Evolutionary conservation across 2,888 invertebrate species (phyloP).

Genomic region (Nemotelus nigrinus): DNA sequence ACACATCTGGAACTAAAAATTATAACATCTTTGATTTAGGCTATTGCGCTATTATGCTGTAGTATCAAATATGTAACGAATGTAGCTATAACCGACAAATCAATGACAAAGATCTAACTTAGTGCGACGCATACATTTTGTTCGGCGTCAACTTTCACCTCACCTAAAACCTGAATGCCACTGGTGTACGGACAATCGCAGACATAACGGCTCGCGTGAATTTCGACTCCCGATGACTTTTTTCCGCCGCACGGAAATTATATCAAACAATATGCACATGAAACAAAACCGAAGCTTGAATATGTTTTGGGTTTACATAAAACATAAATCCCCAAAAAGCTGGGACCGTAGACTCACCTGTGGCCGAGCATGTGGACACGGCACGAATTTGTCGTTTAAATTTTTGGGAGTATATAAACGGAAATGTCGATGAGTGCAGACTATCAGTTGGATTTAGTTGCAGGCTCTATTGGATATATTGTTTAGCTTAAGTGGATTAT

Average conservation of each 20-base stretch:
- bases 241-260: not conserved
- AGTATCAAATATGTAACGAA: too few species aligned
- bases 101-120: too few species aligned
- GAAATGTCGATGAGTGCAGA: conserved; percentile 1
- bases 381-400: not conserved
- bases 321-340: conserved; percentile 8
- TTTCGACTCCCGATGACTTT: not conserved
- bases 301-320: conserved; percentile 22
- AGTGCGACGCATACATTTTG: not conserved
- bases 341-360: not conserved
- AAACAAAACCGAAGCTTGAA: conserved; percentile 4
- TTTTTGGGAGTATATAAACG: conserved; percentile 35
- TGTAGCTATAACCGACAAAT: too few species aligned
- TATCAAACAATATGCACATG: not conserved
- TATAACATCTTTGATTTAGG: too few species aligned
- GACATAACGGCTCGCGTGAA: conserved; percentile 17
- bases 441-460: conserved; percentile 32
- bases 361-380: not conserved
- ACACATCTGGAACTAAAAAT: too few species aligned
- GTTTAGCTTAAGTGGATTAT: conserved; percentile 29
- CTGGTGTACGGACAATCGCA: not conserved
- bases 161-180: not conserved
- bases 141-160: conserved; percentile 17
- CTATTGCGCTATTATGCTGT: too few species aligned
- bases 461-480: conserved; percentile 24